Conservation (phyloP, 2,888 invertebrate genomes). For the Dorcus parallelipipedus region DNA sequence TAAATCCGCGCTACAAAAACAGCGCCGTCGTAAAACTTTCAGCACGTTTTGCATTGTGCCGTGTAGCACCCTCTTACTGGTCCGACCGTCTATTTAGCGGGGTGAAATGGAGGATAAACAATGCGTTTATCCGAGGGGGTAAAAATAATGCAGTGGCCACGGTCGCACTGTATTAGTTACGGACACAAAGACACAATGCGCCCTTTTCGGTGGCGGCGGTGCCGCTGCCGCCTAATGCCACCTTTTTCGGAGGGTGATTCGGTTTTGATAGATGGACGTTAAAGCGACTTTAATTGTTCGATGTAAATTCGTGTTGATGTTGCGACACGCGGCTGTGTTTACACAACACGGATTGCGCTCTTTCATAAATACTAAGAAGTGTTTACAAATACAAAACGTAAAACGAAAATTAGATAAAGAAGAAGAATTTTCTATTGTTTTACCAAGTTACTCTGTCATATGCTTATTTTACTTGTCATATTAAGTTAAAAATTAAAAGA, state of each 20-base stretch:
- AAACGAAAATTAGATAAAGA: no score
- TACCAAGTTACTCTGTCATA: no score
- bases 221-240: slow-evolving; percentile 17
- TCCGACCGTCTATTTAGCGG: slow-evolving; percentile 28
- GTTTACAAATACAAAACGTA: background rate
- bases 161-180: slow-evolving; percentile 34
- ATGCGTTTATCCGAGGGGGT: slow-evolving; percentile 32
- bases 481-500: no score
- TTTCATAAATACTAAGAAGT: background rate
- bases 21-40: background rate
- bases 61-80: slow-evolving; percentile 6
- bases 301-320: slow-evolving; percentile 26
- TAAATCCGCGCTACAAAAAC: slow-evolving; percentile 2
- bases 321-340: slow-evolving; percentile 17
- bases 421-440: no score
- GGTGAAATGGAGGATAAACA: slow-evolving; percentile 35
- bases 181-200: slow-evolving; percentile 30
- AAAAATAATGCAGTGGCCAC: slow-evolving; percentile 39
- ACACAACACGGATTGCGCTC: background rate
- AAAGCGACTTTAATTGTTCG: slow-evolving; percentile 37
- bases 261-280: slow-evolving; percentile 36
- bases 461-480: no score
- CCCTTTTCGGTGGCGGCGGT: slow-evolving; percentile 21
- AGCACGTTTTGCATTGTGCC: no score
- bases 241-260: slow-evolving; percentile 22